These are phyloP conservation scores for Brachyalestes nurse DNA, from an alignment of 2,797 vertebrate genomes.

Conservation along the genomic window DNA sequence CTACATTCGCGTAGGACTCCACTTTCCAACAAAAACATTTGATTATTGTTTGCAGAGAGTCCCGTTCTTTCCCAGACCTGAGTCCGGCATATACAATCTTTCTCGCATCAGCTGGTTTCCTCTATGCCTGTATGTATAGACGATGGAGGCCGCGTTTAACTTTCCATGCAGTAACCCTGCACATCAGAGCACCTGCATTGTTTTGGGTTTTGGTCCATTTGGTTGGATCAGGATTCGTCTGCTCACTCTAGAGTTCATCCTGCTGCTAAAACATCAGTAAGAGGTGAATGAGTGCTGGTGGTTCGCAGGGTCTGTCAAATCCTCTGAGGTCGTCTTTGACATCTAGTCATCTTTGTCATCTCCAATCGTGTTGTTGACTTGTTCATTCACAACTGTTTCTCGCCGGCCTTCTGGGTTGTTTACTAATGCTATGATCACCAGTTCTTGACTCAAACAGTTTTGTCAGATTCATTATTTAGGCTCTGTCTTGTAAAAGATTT, in stretches of 20 bases:
- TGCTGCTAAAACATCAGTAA: neutral
- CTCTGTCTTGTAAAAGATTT: neutral
- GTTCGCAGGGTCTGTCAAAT: neutral
- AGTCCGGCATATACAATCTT: conserved; percentile 63
- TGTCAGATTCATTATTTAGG: neutral
- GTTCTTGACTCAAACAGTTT: neutral
- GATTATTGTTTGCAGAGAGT: conserved; percentile 76
- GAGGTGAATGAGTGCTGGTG: neutral
- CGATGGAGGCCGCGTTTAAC: neutral
- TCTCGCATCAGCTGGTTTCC: conserved; percentile 4
- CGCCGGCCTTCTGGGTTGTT: neutral
- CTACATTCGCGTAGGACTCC: conserved; percentile 61
- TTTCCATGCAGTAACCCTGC: too few species aligned
- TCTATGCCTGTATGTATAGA: neutral
- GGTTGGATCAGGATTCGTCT: neutral
- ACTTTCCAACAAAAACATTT: conserved; percentile 76
- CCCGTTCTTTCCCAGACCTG: conserved; percentile 62
- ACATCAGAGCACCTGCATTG: conserved; percentile 3
- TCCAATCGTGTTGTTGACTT: neutral
- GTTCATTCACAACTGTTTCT: too few species aligned
- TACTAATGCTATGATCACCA: neutral
- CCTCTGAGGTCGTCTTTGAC: neutral
- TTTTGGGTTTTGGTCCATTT: neutral
- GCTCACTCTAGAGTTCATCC: neutral
- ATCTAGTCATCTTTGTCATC: neutral